Conservation (phyloP, 2,797 vertebrate genomes). For the Phataginus tetradactyla region DNA sequence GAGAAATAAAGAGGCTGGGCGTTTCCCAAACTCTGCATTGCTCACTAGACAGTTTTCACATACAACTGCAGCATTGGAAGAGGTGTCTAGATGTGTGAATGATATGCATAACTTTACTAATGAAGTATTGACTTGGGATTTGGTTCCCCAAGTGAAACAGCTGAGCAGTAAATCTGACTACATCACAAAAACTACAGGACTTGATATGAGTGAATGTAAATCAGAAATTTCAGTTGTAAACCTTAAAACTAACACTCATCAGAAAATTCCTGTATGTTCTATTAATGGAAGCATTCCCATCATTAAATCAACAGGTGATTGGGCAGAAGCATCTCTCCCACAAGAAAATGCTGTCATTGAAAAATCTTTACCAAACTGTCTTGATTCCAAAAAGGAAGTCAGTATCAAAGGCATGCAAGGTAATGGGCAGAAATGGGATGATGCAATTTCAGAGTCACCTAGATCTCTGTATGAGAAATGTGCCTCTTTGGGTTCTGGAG, state of each 20-base stretch:
- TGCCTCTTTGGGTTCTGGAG: neutral
- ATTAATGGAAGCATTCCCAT: neutral
- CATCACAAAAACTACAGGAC: neutral
- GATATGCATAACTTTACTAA: conserved; percentile 84
- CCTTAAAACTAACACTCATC: conserved; percentile 59
- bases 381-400: conserved; percentile 16
- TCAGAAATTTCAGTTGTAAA: conserved; percentile 72
- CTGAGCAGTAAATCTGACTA: neutral
- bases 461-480: neutral
- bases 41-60: conserved; percentile 79
- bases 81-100: conserved; percentile 82
- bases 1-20: conserved; percentile 60
- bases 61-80: conserved; percentile 79
- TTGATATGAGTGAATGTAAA: conserved; percentile 19
- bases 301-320: neutral
- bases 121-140: conserved; percentile 80
- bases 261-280: conserved; percentile 70
- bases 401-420: neutral
- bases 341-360: neutral
- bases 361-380: neutral
- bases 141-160: conserved; percentile 73
- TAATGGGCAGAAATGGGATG: conserved; percentile 10
- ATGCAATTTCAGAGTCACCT: neutral
- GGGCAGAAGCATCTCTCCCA: neutral
- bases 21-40: conserved; percentile 45